Evolutionary conservation across 1,140 invertebrate genomes (phyloP).

Genomic region (Venturia canescens): DNA sequence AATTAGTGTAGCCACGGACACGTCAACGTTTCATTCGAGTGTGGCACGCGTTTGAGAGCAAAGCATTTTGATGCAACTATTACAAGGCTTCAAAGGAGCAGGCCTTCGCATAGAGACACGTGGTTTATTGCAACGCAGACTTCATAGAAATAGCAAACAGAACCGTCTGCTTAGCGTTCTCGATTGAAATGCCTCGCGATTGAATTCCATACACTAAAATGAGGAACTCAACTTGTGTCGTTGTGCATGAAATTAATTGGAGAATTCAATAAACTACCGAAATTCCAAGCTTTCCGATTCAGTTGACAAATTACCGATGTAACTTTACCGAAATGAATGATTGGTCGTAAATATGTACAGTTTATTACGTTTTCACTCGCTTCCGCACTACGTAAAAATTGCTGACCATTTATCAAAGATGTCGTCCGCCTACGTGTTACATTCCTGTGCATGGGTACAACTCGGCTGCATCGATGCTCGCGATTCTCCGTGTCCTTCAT

Average conservation of each 20-base stretch:
- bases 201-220: neutral
- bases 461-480: neutral
- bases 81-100: slow-evolving; percentile 61
- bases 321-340: too few relatives aligned
- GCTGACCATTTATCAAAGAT: neutral
- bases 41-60: slow-evolving; percentile 21
- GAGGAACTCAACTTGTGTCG: neutral
- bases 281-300: too few relatives aligned
- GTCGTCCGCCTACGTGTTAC: neutral
- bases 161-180: neutral
- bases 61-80: slow-evolving; percentile 61
- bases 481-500: slow-evolving; percentile 43
- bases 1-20: slow-evolving; percentile 45
- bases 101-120: slow-evolving; percentile 48
- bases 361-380: too few relatives aligned
- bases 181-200: neutral
- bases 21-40: slow-evolving; percentile 10
- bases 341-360: too few relatives aligned
- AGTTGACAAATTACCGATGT: too few relatives aligned
- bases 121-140: neutral
- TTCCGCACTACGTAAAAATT: neutral
- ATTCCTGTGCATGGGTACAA: slow-evolving; percentile 5
- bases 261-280: too few relatives aligned
- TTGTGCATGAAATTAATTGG: too few relatives aligned
- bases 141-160: slow-evolving; percentile 11